Percentiles rank a stretch among this genome's conserved stretches.
phyloP scores from a whole-genome alignment of 2,888 invertebrate species.

The Pocota personata region DNA sequence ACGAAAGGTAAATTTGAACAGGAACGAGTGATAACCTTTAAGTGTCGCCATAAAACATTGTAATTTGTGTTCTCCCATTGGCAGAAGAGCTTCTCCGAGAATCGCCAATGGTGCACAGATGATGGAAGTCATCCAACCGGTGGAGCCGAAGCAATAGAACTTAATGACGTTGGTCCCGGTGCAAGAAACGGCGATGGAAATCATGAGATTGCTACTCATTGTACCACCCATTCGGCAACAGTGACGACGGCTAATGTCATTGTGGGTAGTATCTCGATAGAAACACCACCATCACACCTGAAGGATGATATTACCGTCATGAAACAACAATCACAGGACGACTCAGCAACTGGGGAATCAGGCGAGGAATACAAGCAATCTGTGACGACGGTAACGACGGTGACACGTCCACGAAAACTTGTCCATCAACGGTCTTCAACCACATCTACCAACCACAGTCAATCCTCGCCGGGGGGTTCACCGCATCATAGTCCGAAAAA shows the following conservation, averaged over 20 bases:
- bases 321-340: slow-evolving; percentile 55
- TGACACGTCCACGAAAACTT: slow-evolving; percentile 76
- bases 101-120: slow-evolving; percentile 81
- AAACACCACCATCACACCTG: slow-evolving; percentile 81
- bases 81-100: slow-evolving; percentile 81
- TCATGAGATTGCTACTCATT: slow-evolving; percentile 75
- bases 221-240: slow-evolving; percentile 78
- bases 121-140: slow-evolving; percentile 73
- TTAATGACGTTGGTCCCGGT: slow-evolving; percentile 46
- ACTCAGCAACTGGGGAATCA: slow-evolving; percentile 71
- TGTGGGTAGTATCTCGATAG: slow-evolving; percentile 82
- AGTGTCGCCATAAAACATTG: slow-evolving; percentile 12
- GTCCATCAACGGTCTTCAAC: slow-evolving; percentile 80
- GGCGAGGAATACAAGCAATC: slow-evolving; percentile 73
- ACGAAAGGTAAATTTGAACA: slow-evolving; percentile 79
- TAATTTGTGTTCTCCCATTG: slow-evolving; percentile 1
- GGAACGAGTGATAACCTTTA: slow-evolving; percentile 22
- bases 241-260: slow-evolving; percentile 80
- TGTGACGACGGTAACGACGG: slow-evolving; percentile 70
- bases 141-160: slow-evolving; percentile 58
- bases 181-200: slow-evolving; percentile 62
- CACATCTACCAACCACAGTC: slow-evolving; percentile 75
- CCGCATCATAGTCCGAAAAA: slow-evolving; percentile 80
- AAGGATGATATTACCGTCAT: slow-evolving; percentile 76
- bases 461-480: slow-evolving; percentile 75